Evolutionary conservation across 2,113 vertebrate genomes (phyloP).

Genomic region (Anhinga anhinga): DNA sequence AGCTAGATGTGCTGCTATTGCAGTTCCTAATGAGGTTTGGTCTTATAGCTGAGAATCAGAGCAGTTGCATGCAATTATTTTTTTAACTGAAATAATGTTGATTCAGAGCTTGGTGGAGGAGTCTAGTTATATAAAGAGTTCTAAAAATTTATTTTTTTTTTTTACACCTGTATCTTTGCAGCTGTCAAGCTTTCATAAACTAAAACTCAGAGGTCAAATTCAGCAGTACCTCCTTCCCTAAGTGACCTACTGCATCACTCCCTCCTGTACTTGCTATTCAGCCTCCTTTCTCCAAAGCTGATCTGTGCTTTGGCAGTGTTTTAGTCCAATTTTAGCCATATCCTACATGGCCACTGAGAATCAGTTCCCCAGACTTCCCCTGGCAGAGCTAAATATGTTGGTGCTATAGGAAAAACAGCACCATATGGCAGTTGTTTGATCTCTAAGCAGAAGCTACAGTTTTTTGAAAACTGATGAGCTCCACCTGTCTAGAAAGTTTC

Average conservation of each 20-base stretch:
- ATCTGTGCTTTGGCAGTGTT: neutral
- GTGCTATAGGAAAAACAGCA: slow-evolving; percentile 41
- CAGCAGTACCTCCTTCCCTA: neutral
- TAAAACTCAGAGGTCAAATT: neutral
- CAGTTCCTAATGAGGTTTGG: slow-evolving; percentile 2
- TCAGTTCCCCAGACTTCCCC: neutral
- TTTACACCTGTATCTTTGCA: neutral
- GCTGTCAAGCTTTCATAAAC: neutral
- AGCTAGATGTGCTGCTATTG: neutral
- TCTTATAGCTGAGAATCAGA: neutral
- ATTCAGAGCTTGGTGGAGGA: neutral
- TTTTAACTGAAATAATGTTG: neutral
- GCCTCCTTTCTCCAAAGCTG: neutral
- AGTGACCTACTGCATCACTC: neutral
- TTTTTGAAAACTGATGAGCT: slow-evolving; percentile 17
- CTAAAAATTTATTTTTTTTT: neutral
- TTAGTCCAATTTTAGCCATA: slow-evolving; percentile 7
- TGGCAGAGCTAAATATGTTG: slow-evolving; percentile 26
- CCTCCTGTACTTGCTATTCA: neutral
- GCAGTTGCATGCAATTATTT: neutral
- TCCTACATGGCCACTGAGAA: neutral
- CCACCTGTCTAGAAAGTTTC: slow-evolving; percentile 13
- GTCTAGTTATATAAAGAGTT: neutral
- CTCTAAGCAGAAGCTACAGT: neutral
- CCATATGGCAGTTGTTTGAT: slow-evolving; percentile 52